Percentiles rank a stretch among this genome's conserved stretches.
phyloP scores from a whole-genome alignment of 2,888 invertebrate species.

The Leptinotarsa peninsularis region DNA sequence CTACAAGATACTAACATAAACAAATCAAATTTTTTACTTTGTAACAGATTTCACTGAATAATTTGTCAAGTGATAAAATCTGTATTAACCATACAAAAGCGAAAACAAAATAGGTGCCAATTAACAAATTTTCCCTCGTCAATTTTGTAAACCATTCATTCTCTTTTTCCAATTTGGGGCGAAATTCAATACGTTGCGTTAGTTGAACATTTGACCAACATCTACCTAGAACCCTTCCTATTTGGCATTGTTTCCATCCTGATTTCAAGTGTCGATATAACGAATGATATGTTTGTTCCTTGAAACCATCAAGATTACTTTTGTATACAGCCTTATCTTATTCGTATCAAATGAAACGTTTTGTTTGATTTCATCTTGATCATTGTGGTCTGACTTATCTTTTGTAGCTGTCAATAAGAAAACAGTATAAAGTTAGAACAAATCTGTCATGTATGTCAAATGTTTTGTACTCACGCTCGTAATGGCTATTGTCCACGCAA shows the following conservation, averaged over 20 bases:
- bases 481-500: too few species aligned
- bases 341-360: conserved; percentile 30
- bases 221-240: conserved; percentile 14
- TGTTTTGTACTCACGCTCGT: too few species aligned
- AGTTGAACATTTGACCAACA: not conserved
- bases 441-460: not conserved
- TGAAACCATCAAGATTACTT: conserved; percentile 34
- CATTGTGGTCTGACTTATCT: not conserved
- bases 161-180: not conserved
- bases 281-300: conserved; percentile 31
- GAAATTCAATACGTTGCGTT: conserved; percentile 16
- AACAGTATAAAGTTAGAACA: conserved; percentile 2
- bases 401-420: conserved; percentile 6
- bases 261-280: conserved; percentile 28
- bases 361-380: conserved; percentile 27
- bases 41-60: conserved; percentile 35
- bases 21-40: conserved; percentile 37
- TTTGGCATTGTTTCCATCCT: conserved; percentile 16
- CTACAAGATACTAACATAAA: conserved; percentile 31
- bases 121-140: not conserved
- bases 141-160: conserved; percentile 6
- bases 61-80: conserved; percentile 41
- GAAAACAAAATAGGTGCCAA: conserved; percentile 10
- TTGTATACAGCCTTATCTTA: conserved; percentile 30
- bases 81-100: conserved; percentile 10